Conservation (phyloP, 2,888 invertebrate genomes). For the Andrena marginata region DNA sequence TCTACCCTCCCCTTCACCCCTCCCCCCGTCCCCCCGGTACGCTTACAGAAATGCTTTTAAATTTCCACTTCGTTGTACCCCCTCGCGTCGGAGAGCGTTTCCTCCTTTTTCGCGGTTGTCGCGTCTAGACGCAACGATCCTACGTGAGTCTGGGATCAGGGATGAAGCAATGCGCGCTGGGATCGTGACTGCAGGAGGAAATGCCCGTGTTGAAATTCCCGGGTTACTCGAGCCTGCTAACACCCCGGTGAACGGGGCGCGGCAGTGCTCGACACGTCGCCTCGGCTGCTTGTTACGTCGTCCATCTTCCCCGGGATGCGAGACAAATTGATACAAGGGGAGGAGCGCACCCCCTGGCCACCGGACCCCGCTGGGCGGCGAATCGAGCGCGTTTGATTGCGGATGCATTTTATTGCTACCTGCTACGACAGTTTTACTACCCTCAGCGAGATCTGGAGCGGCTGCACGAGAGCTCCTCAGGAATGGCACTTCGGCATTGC, state of each 20-base stretch:
- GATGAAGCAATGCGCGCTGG: slow-evolving; percentile 41
- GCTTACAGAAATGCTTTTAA: slow-evolving; percentile 69
- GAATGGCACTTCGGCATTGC: not conserved
- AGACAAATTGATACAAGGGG: slow-evolving; percentile 39
- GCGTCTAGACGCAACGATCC: slow-evolving; percentile 59
- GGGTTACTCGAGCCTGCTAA: slow-evolving; percentile 56
- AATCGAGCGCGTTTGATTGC: slow-evolving; percentile 2
- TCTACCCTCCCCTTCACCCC: not conserved
- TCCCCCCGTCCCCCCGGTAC: too few species aligned
- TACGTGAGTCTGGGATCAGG: slow-evolving; percentile 23
- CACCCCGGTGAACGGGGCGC: slow-evolving; percentile 47
- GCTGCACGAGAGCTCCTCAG: not conserved
- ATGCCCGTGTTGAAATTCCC: slow-evolving; percentile 52
- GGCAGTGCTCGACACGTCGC: slow-evolving; percentile 23
- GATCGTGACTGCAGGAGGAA: slow-evolving; percentile 16
- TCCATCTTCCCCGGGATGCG: slow-evolving; percentile 24
- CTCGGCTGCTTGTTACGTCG: slow-evolving; percentile 29
- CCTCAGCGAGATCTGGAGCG: not conserved
- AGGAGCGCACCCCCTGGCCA: not conserved
- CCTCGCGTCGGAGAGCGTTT: slow-evolving; percentile 62
- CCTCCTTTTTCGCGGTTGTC: slow-evolving; percentile 47
- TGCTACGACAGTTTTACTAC: slow-evolving; percentile 4
- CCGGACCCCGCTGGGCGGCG: not conserved
- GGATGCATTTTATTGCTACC: slow-evolving; percentile 5
- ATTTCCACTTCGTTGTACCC: slow-evolving; percentile 62